Percentiles rank a stretch among this genome's conserved stretches.
These are phyloP conservation scores for Nemapogon koenigi DNA, from an alignment of 2,888 invertebrate species.

Conservation along the genomic window DNA sequence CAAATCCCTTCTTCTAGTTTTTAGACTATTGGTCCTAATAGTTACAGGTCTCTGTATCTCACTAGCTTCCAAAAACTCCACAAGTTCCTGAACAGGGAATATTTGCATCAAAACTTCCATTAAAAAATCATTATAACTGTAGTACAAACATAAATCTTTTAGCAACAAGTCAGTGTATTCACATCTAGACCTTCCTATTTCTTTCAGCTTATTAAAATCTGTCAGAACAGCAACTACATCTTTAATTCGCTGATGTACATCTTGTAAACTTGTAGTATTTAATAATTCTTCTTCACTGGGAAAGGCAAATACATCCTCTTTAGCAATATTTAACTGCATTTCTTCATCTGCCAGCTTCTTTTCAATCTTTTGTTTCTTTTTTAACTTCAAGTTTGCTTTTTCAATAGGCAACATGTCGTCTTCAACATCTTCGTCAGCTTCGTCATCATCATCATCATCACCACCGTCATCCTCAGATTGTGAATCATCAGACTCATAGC, in stretches of 20 bases:
- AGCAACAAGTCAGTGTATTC: constrained; percentile 84
- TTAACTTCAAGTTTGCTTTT: constrained; percentile 79
- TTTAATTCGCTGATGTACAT: constrained; percentile 88
- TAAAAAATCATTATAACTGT: constrained; percentile 95
- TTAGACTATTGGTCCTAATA: constrained; percentile 94
- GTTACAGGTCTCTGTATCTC: constrained; percentile 95
- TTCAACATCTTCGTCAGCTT: constrained; percentile 44
- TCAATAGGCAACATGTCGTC: constrained; percentile 86
- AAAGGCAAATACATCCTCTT: constrained; percentile 79
- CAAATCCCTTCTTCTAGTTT: constrained; percentile 88
- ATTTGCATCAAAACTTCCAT: constrained; percentile 92
- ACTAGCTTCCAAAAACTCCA: constrained; percentile 96
- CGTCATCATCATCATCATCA: constrained; percentile 28
- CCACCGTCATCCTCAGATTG: constrained; percentile 35
- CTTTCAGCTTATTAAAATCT: constrained; percentile 77
- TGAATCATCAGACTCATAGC: constrained; percentile 42
- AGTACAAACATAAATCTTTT: constrained; percentile 90
- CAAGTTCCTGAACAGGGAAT: constrained; percentile 83
- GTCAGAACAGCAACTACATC: constrained; percentile 82
- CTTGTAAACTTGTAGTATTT: constrained; percentile 76
- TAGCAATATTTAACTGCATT: constrained; percentile 79
- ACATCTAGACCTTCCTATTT: constrained; percentile 72
- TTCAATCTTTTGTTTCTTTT: constrained; percentile 73
- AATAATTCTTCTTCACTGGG: constrained; percentile 78
- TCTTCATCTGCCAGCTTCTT: constrained; percentile 80